phyloP scores from a whole-genome alignment of 2,113 vertebrate genomes.

The Sapayoa aenigma region DNA sequence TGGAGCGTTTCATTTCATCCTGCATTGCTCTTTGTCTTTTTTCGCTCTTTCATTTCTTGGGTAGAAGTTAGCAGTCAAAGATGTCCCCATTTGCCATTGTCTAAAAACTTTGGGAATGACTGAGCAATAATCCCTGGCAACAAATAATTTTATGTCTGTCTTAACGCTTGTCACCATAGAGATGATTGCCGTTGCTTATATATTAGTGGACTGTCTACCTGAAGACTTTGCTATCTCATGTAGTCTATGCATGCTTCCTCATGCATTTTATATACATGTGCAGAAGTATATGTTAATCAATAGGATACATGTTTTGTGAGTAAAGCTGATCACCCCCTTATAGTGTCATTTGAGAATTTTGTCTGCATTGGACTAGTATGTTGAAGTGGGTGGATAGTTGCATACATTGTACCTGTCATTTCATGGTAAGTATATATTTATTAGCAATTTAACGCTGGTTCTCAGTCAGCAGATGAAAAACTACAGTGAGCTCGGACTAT shows the following conservation, averaged over 20 bases:
- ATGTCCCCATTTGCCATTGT: neutral
- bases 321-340: neutral
- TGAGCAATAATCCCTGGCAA: neutral
- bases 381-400: neutral
- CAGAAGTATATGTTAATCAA: neutral
- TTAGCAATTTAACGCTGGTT: neutral
- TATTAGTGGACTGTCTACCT: neutral
- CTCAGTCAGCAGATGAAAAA: neutral
- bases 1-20: neutral
- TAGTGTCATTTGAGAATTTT: neutral
- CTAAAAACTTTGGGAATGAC: neutral
- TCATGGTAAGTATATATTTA: neutral
- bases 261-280: neutral
- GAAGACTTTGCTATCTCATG: neutral
- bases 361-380: neutral
- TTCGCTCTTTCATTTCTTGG: neutral
- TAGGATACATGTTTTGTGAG: neutral
- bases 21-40: neutral
- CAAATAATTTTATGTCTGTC: neutral
- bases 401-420: neutral
- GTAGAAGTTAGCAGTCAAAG: neutral
- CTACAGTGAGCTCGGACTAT: neutral
- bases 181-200: neutral
- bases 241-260: neutral
- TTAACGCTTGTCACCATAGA: neutral